These are phyloP conservation scores for Pseudomyrmex sp. DNA, from an alignment of 1,140 invertebrate genomes.

Conservation along the genomic window DNA sequence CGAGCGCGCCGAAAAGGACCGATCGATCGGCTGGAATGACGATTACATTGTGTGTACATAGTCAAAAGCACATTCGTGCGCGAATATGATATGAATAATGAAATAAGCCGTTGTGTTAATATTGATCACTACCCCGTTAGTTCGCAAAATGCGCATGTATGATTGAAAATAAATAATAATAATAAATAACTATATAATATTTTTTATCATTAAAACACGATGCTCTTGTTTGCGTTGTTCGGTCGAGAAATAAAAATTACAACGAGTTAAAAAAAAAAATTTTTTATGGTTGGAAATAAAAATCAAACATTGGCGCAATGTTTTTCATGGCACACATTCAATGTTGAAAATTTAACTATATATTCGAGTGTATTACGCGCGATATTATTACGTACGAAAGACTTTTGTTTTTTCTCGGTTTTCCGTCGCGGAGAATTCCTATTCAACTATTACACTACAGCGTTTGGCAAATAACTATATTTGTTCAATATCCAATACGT, in stretches of 20 bases:
- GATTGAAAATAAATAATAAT: conserved; percentile 11
- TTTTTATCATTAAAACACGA: too few species aligned
- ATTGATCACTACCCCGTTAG: conserved; percentile 16
- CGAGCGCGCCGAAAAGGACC: conserved; percentile 38
- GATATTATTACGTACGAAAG: conserved; percentile 3
- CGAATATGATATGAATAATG: conserved; percentile 1
- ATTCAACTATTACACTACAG: conserved; percentile 1
- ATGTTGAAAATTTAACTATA: not conserved
- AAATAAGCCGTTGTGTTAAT: conserved; percentile 13
- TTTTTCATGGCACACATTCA: not conserved
- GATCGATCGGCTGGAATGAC: conserved; percentile 46
- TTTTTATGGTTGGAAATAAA: not conserved
- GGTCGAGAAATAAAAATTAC: not conserved
- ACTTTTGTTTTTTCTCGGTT: not conserved
- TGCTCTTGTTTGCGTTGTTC: too few species aligned
- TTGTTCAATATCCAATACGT: conserved; percentile 37
- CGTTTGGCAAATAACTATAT: conserved; percentile 36
- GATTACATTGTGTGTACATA: conserved; percentile 27
- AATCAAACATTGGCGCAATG: not conserved
- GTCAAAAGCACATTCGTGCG: conserved; percentile 23
- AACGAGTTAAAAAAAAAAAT: not conserved
- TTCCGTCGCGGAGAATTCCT: not conserved
- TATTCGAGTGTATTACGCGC: not conserved
- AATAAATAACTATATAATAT: conserved; percentile 2
- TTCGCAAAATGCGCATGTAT: conserved; percentile 26